Conservation (phyloP, 2,797 vertebrate genomes). For the Rhynchotus rufescens region DNA sequence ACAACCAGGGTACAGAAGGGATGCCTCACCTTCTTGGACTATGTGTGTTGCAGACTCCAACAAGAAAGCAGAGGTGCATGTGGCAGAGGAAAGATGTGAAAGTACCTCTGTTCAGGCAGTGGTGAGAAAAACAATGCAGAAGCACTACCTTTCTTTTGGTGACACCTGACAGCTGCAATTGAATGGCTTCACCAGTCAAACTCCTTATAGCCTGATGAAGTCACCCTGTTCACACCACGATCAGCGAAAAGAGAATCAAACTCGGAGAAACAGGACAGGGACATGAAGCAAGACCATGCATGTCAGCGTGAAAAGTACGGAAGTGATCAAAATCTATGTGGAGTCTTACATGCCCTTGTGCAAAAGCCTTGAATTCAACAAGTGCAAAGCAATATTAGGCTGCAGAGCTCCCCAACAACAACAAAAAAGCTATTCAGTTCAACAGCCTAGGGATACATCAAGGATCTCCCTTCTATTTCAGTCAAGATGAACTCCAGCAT, state of each 20-base stretch:
- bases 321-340: not conserved
- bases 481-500: not conserved
- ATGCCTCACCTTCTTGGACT: not conserved
- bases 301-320: not conserved
- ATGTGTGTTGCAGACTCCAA: not conserved
- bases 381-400: rapidly evolving
- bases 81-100: not conserved
- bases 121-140: not conserved
- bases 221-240: not conserved
- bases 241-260: not conserved
- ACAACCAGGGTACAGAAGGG: not conserved
- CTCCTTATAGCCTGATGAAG: not conserved
- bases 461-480: not conserved
- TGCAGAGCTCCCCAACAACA: not conserved
- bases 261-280: not conserved
- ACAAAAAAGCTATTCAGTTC: not conserved
- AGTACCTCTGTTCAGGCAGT: not conserved
- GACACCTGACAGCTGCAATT: not conserved
- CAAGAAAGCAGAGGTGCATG: rapidly evolving
- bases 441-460: not conserved
- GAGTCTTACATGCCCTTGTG: not conserved
- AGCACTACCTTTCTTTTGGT: not conserved
- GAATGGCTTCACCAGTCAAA: not conserved
- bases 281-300: not conserved
- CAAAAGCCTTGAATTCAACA: not conserved